A percentile compares a stretch with the other conserved stretches of the same genome.
These are phyloP conservation scores for Pantherophis guttatus DNA, from an alignment of 2,113 vertebrate species.

Conservation along the genomic window DNA sequence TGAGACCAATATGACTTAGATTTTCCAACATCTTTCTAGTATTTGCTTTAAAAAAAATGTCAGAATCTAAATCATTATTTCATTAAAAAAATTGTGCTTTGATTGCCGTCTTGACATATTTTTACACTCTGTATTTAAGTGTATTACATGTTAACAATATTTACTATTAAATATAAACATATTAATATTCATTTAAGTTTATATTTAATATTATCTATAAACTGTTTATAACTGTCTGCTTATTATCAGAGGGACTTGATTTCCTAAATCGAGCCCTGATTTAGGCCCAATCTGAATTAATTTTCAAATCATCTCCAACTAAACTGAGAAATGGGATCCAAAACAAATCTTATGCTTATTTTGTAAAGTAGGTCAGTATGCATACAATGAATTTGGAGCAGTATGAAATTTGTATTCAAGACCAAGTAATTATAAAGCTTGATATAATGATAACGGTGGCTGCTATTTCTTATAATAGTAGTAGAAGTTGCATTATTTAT, in stretches of 20 bases:
- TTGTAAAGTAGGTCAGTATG: background rate
- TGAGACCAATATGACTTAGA: background rate
- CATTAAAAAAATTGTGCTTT: background rate
- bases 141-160: background rate
- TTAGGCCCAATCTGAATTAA: background rate
- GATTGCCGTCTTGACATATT: background rate
- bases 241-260: background rate
- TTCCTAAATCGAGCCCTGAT: background rate
- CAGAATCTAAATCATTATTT: background rate
- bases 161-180: background rate
- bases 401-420: background rate
- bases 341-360: background rate
- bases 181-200: background rate
- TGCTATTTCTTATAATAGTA: background rate
- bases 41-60: background rate
- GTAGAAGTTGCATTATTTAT: background rate
- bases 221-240: background rate
- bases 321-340: background rate
- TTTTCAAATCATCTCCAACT: background rate
- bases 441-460: background rate
- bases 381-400: background rate
- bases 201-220: background rate
- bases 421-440: background rate
- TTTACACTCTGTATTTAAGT: background rate
- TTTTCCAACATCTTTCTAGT: background rate